Evolutionary conservation across 2,113 vertebrate genomes (phyloP).

Genomic region (Gopherus evgoodei): DNA sequence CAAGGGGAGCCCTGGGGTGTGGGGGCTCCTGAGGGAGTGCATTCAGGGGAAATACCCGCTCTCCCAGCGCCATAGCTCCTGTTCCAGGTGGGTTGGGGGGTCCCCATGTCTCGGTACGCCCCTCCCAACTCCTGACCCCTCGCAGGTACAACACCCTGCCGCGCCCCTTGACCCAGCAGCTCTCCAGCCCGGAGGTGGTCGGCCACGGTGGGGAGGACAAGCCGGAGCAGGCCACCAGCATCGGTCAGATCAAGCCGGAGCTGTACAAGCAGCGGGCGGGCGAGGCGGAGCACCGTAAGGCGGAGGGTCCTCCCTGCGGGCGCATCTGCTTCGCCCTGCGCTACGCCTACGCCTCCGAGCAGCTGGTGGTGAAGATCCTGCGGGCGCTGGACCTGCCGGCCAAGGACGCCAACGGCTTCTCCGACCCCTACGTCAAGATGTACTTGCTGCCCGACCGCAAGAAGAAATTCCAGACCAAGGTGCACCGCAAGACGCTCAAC

Average conservation of each 20-base stretch:
- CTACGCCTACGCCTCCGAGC: constrained; percentile 92
- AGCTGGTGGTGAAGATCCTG: constrained; percentile 92
- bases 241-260: constrained; percentile 94
- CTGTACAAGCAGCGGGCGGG: constrained; percentile 87
- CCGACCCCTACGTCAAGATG: constrained; percentile 95
- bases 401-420: constrained; percentile 94
- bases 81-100: not conserved
- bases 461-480: constrained; percentile 96
- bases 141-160: constrained; percentile 76
- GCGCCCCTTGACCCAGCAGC: constrained; percentile 81
- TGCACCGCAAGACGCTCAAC: constrained; percentile 95
- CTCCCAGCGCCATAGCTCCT: too few relatives aligned
- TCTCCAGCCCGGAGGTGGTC: constrained; percentile 81
- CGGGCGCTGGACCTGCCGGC: constrained; percentile 93
- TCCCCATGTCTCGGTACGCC: not conserved
- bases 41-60: not conserved
- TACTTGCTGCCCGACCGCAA: constrained; percentile 95
- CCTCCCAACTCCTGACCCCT: not conserved
- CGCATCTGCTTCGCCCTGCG: constrained; percentile 92
- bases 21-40: too few relatives aligned
- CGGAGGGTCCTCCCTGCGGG: constrained; percentile 82
- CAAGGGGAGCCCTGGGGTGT: not conserved
- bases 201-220: constrained; percentile 80
- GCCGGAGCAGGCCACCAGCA: constrained; percentile 90
- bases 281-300: constrained; percentile 83